A percentile compares a stretch with the other conserved stretches of the same genome.
Conservation (phyloP, 2,888 invertebrate species). For the Palloptera scutellata region DNA sequence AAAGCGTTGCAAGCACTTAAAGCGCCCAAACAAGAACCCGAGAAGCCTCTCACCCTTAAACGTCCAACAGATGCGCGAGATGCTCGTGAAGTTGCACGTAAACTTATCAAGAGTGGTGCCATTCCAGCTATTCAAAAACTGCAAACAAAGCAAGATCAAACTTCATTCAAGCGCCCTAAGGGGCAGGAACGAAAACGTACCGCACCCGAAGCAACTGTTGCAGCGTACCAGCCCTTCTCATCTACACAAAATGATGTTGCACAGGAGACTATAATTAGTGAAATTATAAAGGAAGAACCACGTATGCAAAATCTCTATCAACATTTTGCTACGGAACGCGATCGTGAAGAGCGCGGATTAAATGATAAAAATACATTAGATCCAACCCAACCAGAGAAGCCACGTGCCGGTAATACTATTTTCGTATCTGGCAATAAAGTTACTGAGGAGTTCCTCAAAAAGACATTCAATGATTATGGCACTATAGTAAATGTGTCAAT, state of each 20-base stretch:
- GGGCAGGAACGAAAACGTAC: conserved; percentile 78
- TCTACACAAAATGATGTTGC: conserved; percentile 82
- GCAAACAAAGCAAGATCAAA: conserved; percentile 86
- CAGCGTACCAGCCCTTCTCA: conserved; percentile 91
- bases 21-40: conserved; percentile 89
- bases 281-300: conserved; percentile 71
- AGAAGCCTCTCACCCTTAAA: conserved; percentile 82
- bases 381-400: conserved; percentile 67
- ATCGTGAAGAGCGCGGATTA: conserved; percentile 70
- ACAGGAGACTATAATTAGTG: conserved; percentile 75
- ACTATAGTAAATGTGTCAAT: conserved; percentile 82
- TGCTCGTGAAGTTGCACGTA: conserved; percentile 93
- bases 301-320: conserved; percentile 74
- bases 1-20: conserved; percentile 81
- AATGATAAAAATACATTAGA: conserved; percentile 65
- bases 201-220: conserved; percentile 74
- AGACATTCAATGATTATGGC: conserved; percentile 76
- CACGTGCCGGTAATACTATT: conserved; percentile 81
- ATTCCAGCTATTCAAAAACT: conserved; percentile 86
- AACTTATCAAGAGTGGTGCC: conserved; percentile 92
- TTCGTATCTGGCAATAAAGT: conserved; percentile 83
- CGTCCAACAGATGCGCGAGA: conserved; percentile 89
- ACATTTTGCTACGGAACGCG: conserved; percentile 75
- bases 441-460: conserved; percentile 79
- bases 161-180: conserved; percentile 88